Percentiles rank a stretch among this genome's conserved stretches.
These are phyloP conservation scores for Eriocheir sinensis DNA, from an alignment of 1,140 invertebrate genomes.

Conservation along the genomic window DNA sequence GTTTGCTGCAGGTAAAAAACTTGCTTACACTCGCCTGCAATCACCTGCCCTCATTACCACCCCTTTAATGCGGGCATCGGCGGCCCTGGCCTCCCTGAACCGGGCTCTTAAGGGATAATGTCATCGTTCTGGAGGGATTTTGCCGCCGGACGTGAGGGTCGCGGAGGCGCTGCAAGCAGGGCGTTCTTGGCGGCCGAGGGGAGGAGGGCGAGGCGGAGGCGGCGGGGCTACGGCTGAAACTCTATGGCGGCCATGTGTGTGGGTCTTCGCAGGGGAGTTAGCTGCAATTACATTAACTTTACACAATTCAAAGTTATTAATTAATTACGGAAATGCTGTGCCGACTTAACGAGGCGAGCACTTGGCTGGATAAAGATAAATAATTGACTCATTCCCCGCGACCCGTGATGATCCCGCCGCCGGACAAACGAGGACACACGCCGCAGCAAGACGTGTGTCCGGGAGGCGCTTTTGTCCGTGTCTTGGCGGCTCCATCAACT, in stretches of 20 bases:
- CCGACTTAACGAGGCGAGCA: neutral
- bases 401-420: neutral
- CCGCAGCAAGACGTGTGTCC: neutral
- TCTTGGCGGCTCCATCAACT: neutral
- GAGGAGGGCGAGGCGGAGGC: neutral
- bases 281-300: slow-evolving; percentile 63
- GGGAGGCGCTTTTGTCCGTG: neutral
- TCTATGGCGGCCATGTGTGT: neutral
- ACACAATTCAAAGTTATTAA: slow-evolving; percentile 57
- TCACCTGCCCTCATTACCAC: slow-evolving; percentile 2
- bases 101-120: slow-evolving; percentile 5
- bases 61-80: neutral
- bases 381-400: slow-evolving; percentile 30
- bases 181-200: neutral
- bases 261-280: slow-evolving; percentile 59
- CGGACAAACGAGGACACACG: neutral
- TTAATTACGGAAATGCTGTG: slow-evolving; percentile 25
- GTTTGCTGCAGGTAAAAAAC: slow-evolving; percentile 14
- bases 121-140: slow-evolving; percentile 15
- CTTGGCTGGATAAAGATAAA: slow-evolving; percentile 34
- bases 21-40: slow-evolving; percentile 21
- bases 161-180: neutral
- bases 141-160: neutral
- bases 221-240: neutral
- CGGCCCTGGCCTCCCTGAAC: neutral